Evolutionary conservation across 2,113 vertebrate species (phyloP), one percentile per base, ranked within the genome.

Genomic region (Callocephalon fimbriatum): DNA sequence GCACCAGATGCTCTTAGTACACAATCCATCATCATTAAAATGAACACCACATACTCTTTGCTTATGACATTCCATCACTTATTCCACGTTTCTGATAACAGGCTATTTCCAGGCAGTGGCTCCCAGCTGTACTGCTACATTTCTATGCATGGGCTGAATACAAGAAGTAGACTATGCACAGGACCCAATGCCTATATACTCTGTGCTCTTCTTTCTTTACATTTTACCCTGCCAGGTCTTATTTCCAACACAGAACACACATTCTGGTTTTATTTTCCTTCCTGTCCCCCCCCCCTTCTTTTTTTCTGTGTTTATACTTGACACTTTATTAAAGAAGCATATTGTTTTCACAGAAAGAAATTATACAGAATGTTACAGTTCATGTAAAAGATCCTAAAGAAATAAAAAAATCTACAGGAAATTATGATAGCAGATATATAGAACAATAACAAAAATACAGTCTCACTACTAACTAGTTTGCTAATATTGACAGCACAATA

Each of bases 91-190:
- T 91, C 56, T 94, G 73, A 83, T 89, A 96, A 85, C 65, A 93
- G 61, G 13, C 35, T 89, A 63, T 91, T 95, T 96, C 59, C 65
- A 94, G 44, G 56, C 83, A 84, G 91, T 63, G 47, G 38, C 51
- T 95, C 70, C 73, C 91, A 96, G 84, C 95, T 96, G 80, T 66
- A 61, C 65, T 89, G 35, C 23, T 93, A 93, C 61, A 93, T 94
- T 91, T 80, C 61, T 81, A 67, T 87, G 76, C 61, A 85, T 61
- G 44, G 23, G 5, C 11, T 75, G 77, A 89, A 84, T 59, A 67
- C 32, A 47, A 72, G 76, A 94, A 91, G 35, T 59, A 95, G 42
- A 75, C 54, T 91, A 18, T 14, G 7, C 2, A 10, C 4, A 56
- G 19, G 23, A 89, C 56, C 44, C 47, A 72, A 54, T 23, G 20